These are phyloP conservation scores for Corythornis leucogaster DNA, from an alignment of 2,797 vertebrate genomes.

Conservation along the genomic window DNA sequence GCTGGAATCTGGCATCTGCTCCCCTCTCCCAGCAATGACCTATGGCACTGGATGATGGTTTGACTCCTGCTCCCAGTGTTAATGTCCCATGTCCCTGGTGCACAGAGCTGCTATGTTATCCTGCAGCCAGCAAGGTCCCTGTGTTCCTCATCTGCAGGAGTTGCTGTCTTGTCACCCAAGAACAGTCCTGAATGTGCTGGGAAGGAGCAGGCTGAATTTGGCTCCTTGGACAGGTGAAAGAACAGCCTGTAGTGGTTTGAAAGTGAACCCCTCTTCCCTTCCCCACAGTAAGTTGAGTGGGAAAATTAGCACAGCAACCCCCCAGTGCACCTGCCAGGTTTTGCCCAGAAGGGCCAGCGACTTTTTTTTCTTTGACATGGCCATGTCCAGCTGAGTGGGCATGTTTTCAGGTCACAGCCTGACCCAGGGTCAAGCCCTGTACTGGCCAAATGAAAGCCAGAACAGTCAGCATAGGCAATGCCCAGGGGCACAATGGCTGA, in stretches of 20 bases:
- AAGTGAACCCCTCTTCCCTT: neutral
- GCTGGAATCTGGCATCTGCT: neutral
- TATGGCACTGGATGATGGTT: neutral
- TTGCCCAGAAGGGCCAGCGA: neutral
- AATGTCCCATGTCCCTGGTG: accelerated
- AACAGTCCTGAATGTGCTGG: neutral
- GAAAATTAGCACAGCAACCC: neutral
- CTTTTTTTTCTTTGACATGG: neutral
- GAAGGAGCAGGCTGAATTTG: neutral
- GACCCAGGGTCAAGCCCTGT: neutral
- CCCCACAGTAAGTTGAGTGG: neutral
- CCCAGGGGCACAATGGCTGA: neutral
- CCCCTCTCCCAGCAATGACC: neutral
- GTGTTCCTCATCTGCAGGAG: neutral
- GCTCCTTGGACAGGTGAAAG: neutral
- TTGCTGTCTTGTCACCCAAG: neutral
- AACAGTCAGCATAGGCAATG: neutral
- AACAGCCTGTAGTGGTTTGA: neutral
- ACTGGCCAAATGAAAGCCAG: neutral
- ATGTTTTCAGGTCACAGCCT: neutral
- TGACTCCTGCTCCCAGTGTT: neutral
- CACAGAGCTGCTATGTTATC: neutral
- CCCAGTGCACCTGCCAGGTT: neutral
- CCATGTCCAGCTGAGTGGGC: neutral
- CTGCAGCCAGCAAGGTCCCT: neutral